Evolutionary conservation across 2,888 invertebrate species (phyloP).

Genomic region (Erebia ligea): DNA sequence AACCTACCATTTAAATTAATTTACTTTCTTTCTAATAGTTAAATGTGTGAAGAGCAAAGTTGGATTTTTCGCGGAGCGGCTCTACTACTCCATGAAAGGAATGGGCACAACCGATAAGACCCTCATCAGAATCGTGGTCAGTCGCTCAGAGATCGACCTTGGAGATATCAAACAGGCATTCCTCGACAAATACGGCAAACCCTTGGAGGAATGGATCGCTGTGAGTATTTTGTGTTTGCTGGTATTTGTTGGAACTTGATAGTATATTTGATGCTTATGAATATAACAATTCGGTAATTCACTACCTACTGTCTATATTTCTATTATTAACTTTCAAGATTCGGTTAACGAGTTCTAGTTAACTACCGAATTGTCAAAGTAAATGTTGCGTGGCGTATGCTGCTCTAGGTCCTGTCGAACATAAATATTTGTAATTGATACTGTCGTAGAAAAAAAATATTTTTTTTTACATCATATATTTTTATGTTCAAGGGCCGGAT

Average conservation of each 20-base stretch:
- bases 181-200: slow-evolving; percentile 91
- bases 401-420: neutral
- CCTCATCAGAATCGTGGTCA: slow-evolving; percentile 95
- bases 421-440: neutral
- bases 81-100: slow-evolving; percentile 96
- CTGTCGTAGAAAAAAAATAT: no score
- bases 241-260: slow-evolving; percentile 20
- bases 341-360: neutral
- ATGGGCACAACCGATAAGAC: slow-evolving; percentile 95
- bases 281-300: slow-evolving; percentile 11
- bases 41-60: slow-evolving; percentile 95
- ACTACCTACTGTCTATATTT: neutral
- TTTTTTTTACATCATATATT: neutral
- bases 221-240: slow-evolving; percentile 79
- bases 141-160: slow-evolving; percentile 95
- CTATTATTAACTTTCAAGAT: neutral
- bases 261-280: neutral
- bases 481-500: neutral
- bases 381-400: slow-evolving; percentile 5
- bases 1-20: neutral
- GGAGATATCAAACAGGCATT: slow-evolving; percentile 96
- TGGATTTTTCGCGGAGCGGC: slow-evolving; percentile 95
- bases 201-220: slow-evolving; percentile 92
- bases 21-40: slow-evolving; percentile 73
- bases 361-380: slow-evolving; percentile 15